Evolutionary conservation across 2,888 invertebrate genomes (phyloP).

Genomic region (Nyleta sp.): DNA sequence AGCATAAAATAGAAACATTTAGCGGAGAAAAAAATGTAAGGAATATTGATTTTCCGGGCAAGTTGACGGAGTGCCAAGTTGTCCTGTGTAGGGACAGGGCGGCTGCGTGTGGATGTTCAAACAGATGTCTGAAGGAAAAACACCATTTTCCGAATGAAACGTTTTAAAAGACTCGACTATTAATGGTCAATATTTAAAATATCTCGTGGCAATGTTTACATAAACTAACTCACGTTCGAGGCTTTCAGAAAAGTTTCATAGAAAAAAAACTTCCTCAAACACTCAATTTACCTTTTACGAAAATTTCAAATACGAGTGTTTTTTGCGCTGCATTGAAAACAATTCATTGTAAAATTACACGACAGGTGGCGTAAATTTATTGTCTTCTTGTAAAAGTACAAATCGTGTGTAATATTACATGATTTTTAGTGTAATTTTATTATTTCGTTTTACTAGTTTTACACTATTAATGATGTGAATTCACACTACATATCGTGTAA

Average conservation of each 20-base stretch:
- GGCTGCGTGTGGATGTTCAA: constrained; percentile 34
- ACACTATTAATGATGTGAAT: too few species aligned
- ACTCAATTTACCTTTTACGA: too few species aligned
- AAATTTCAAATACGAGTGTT: too few species aligned
- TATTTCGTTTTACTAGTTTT: too few species aligned
- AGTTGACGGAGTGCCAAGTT: constrained; percentile 49
- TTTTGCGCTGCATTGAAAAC: too few species aligned
- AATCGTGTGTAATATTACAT: too few species aligned
- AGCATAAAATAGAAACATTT: constrained; percentile 43
- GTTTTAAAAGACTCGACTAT: constrained; percentile 25
- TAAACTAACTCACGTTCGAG: constrained; percentile 21
- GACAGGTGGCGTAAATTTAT: too few species aligned
- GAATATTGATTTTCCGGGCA: constrained; percentile 41
- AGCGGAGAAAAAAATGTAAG: constrained; percentile 39
- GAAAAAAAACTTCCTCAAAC: constrained; percentile 7
- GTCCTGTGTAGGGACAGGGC: constrained; percentile 17
- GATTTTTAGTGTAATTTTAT: too few species aligned
- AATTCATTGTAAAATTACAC: too few species aligned
- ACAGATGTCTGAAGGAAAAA: constrained; percentile 48
- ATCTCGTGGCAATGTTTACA: constrained; percentile 19
- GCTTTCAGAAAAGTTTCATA: background rate
- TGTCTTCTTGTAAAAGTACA: too few species aligned
- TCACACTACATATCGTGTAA: too few species aligned
- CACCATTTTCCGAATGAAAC: constrained; percentile 31
- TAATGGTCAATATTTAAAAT: constrained; percentile 54